Percentiles rank a stretch among this genome's conserved stretches.
Evolutionary conservation across 2,888 invertebrate species (phyloP).

Genomic region (Volucella zonaria): DNA sequence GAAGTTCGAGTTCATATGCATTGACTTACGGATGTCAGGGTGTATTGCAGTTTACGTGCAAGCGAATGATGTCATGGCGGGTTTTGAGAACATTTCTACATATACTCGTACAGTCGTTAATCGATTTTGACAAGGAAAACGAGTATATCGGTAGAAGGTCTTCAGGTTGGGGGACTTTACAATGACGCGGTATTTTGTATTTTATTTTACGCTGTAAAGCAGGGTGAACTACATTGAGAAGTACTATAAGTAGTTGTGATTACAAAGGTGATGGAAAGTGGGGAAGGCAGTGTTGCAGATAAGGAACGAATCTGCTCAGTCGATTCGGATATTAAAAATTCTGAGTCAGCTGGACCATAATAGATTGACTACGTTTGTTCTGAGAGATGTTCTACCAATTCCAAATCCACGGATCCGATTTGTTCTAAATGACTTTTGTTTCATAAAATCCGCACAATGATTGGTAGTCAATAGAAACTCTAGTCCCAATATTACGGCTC

Average conservation of each 20-base stretch:
- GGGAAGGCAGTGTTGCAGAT: no score
- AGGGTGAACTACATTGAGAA: slow-evolving; percentile 17
- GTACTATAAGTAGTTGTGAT: neutral
- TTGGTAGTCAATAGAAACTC: no score
- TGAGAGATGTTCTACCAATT: no score
- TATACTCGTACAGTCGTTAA: slow-evolving; percentile 16
- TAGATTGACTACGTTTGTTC: no score
- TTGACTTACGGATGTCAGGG: slow-evolving; percentile 23
- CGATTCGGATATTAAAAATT: no score
- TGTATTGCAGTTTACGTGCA: slow-evolving; percentile 32
- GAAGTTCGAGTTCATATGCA: slow-evolving; percentile 65
- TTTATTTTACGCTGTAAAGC: neutral
- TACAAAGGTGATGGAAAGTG: no score
- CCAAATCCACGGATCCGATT: no score
- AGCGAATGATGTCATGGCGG: slow-evolving; percentile 42
- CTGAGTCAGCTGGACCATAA: no score
- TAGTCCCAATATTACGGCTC: no score
- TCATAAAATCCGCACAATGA: no score
- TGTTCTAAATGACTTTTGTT: no score
- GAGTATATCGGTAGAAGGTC: slow-evolving; percentile 24
- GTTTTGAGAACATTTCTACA: slow-evolving; percentile 48
- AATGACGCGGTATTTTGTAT: neutral
- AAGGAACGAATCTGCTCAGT: no score
- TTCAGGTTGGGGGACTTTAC: neutral
- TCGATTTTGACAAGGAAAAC: slow-evolving; percentile 29